A percentile compares a stretch with the other conserved stretches of the same genome.
phyloP scores from a whole-genome alignment of 1,140 invertebrate genomes.

The Phymorhynchus buccinoides region DNA sequence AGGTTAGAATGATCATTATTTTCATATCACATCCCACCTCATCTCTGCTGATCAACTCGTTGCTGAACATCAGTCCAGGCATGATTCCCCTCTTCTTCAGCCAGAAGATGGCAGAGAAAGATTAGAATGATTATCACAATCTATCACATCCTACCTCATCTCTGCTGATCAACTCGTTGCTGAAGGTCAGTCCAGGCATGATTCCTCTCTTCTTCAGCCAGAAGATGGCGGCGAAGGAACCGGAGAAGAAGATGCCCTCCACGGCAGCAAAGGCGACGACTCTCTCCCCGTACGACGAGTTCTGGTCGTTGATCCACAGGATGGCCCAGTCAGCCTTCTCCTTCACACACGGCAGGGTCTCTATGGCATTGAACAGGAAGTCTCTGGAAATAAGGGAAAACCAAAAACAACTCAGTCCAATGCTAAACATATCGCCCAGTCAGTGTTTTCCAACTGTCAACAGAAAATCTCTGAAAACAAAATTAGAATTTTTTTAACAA shows the following conservation, averaged over 20 bases:
- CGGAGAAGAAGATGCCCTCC: constrained; percentile 94
- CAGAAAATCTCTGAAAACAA: too few relatives aligned
- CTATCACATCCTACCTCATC: constrained; percentile 85
- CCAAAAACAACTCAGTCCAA: too few relatives aligned
- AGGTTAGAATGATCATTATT: too few relatives aligned
- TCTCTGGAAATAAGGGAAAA: constrained; percentile 80
- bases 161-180: constrained; percentile 98
- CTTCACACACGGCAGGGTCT: constrained; percentile 95
- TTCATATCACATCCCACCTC: constrained; percentile 80
- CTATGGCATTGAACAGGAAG: constrained; percentile 96
- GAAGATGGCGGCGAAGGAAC: constrained; percentile 99
- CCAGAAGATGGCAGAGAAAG: constrained; percentile 99
- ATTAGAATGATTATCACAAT: too few relatives aligned
- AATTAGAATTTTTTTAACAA: too few relatives aligned
- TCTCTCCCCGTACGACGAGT: constrained; percentile 93
- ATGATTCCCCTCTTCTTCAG: constrained; percentile 97
- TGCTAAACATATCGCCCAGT: too few relatives aligned
- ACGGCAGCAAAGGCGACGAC: constrained; percentile 98
- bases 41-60: constrained; percentile 98
- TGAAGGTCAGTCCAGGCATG: constrained; percentile 99
- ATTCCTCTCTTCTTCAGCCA: constrained; percentile 98
- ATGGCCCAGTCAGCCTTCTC: constrained; percentile 99
- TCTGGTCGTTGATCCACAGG: constrained; percentile 86
- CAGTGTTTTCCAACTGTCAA: too few relatives aligned
- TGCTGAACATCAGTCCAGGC: constrained; percentile 99